Evolutionary conservation across 2,888 invertebrate species (phyloP).

Genomic region (Quadroppia sp.): DNA sequence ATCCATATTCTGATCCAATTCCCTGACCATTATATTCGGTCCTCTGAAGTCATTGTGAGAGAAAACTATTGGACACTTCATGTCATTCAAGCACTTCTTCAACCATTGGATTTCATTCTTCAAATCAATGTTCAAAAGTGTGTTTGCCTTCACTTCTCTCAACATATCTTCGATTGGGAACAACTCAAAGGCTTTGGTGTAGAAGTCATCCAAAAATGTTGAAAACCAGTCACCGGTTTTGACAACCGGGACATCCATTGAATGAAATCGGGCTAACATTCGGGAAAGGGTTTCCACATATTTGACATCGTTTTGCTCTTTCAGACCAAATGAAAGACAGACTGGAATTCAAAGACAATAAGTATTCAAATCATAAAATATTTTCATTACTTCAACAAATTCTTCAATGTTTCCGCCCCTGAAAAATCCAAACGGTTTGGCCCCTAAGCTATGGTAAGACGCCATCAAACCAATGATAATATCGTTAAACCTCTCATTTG

Average conservation of each 20-base stretch:
- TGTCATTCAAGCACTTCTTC: too few species aligned
- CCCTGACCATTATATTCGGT: constrained; percentile 6
- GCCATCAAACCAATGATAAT: neutral
- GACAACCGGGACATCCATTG: constrained; percentile 15
- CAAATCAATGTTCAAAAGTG: neutral
- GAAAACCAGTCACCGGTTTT: neutral
- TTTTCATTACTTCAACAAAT: too few species aligned
- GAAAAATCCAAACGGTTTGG: too few species aligned
- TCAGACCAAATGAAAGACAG: neutral
- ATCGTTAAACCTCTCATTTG: constrained; percentile 21
- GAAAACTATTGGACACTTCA: constrained; percentile 27
- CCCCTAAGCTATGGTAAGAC: too few species aligned
- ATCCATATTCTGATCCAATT: neutral
- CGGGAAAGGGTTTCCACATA: constrained; percentile 17
- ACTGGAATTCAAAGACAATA: too few species aligned
- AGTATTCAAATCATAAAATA: too few species aligned
- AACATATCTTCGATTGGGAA: neutral
- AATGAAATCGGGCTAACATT: constrained; percentile 15
- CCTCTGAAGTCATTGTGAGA: constrained; percentile 34
- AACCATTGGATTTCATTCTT: neutral
- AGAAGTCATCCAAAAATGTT: neutral
- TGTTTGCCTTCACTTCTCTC: neutral
- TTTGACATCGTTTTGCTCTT: constrained; percentile 22
- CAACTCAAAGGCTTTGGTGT: neutral
- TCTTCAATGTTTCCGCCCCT: too few species aligned